These are phyloP conservation scores for Myotis vivesi DNA, from an alignment of 2,797 vertebrate species.

Conservation along the genomic window DNA sequence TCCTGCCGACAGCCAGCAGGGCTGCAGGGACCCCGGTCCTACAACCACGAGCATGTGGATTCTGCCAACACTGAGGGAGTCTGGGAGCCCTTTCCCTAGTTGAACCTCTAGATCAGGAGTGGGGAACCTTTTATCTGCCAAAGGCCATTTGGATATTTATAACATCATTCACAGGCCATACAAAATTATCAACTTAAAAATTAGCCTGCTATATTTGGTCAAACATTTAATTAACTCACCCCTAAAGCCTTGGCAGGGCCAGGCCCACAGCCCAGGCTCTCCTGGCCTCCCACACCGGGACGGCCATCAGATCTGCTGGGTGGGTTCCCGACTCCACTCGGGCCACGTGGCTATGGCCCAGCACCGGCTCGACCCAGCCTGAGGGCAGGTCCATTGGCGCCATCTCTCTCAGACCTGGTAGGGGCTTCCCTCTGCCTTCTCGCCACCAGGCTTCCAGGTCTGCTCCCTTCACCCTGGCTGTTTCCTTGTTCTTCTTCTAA, in stretches of 20 bases:
- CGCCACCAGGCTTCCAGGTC: background rate
- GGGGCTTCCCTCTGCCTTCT: background rate
- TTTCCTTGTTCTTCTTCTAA: background rate
- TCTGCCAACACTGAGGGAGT: background rate
- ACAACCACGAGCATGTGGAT: rapidly evolving
- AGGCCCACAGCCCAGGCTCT: background rate
- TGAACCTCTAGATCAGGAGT: background rate
- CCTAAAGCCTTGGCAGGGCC: too few species aligned
- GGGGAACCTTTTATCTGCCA: background rate
- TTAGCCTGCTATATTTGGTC: too few species aligned
- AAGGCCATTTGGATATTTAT: background rate
- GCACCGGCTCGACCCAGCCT: background rate
- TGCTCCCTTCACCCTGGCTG: background rate
- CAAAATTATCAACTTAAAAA: too few species aligned
- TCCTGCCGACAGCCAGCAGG: background rate
- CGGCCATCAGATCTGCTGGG: background rate
- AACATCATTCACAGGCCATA: too few species aligned
- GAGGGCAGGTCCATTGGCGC: too few species aligned
- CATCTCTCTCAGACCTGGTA: too few species aligned
- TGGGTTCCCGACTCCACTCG: rapidly evolving
- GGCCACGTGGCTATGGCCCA: too few species aligned
- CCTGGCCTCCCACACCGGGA: background rate
- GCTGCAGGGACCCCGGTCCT: background rate
- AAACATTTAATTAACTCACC: too few species aligned
- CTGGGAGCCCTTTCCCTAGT: background rate